phyloP scores from a whole-genome alignment of 35 echinoderm and acorn worm species.

The Patiria miniata region DNA sequence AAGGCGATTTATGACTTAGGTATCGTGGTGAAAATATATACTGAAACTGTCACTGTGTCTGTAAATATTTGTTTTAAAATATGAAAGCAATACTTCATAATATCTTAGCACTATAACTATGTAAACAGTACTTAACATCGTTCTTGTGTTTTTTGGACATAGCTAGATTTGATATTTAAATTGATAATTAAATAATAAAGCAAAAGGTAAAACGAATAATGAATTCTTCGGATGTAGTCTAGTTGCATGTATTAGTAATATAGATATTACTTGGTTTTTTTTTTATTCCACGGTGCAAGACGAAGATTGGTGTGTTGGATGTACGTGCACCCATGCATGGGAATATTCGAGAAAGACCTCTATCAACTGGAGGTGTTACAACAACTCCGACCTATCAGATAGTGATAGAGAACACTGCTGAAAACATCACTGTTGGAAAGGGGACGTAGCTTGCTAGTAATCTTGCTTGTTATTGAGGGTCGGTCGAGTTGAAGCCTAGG shows the following conservation, averaged over 20 bases:
- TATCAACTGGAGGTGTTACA: no score
- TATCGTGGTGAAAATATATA: not conserved
- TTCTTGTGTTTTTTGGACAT: not conserved
- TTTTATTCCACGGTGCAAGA: not conserved
- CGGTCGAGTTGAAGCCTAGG: no score
- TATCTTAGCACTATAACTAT: not conserved
- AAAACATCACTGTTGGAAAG: no score
- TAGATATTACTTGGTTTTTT: not conserved
- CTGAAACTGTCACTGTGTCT: conserved; percentile 4
- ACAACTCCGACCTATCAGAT: no score
- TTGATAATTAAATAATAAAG: not conserved
- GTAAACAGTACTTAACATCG: not conserved
- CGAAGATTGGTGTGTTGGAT: not conserved
- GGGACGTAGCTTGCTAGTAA: no score
- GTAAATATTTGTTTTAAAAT: conserved; percentile 13
- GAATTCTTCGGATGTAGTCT: not conserved
- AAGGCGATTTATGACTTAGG: not conserved
- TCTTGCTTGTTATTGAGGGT: not conserved
- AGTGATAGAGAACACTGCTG: no score
- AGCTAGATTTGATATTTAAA: conserved; percentile 17
- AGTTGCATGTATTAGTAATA: not conserved
- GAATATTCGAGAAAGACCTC: no score
- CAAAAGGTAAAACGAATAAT: not conserved
- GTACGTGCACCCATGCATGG: not conserved
- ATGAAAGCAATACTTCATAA: not conserved